A percentile compares a stretch with the other conserved stretches of the same genome.
Conservation (phyloP, 2,797 vertebrate genomes). For the Syngnathus rostellatus region DNA sequence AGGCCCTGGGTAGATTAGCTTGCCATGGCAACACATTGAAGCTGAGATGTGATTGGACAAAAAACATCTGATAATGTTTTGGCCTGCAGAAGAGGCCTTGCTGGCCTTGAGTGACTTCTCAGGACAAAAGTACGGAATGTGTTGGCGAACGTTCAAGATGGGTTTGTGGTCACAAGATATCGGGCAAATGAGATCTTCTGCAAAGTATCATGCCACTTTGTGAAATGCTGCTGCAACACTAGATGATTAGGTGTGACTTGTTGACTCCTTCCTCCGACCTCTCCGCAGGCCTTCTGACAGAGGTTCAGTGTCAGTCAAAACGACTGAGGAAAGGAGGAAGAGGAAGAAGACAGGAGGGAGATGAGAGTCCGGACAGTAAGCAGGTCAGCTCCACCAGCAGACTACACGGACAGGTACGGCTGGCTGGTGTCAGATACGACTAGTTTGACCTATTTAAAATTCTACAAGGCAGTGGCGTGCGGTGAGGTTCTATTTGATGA, state of each 20-base stretch:
- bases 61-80: not conserved
- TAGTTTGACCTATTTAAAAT: not conserved
- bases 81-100: too few species aligned
- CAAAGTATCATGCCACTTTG: not conserved
- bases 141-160: not conserved
- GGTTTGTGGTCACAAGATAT: not conserved
- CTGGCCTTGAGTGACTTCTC: not conserved
- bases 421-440: not conserved
- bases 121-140: not conserved
- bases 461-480: not conserved
- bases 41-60: not conserved
- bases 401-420: constrained; percentile 68
- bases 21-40: too few species aligned
- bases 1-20: too few species aligned
- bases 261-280: not conserved
- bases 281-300: constrained; percentile 80
- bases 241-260: not conserved
- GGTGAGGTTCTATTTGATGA: not conserved
- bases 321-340: constrained; percentile 84
- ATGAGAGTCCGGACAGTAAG: constrained; percentile 70
- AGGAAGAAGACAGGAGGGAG: constrained; percentile 62
- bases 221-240: not conserved
- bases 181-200: not conserved
- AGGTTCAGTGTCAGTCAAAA: constrained; percentile 94
- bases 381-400: constrained; percentile 81